Conservation (phyloP, 2,888 invertebrate species). For the Clitarchus hookeri region DNA sequence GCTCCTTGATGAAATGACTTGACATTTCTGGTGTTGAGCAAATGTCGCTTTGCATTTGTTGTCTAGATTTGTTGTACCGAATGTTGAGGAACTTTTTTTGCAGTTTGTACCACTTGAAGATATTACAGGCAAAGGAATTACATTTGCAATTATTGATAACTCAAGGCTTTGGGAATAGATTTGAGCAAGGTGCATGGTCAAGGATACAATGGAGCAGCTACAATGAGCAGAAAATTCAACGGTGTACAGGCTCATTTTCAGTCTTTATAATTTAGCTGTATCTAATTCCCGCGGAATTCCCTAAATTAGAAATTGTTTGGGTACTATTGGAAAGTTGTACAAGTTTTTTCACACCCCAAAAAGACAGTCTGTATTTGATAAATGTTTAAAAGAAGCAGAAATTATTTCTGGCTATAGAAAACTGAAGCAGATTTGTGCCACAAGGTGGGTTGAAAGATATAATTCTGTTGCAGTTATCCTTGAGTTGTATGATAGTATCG, state of each 20-base stretch:
- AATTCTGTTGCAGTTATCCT: no score
- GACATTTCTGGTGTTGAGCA: not conserved
- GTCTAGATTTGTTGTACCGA: not conserved
- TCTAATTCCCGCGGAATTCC: no score
- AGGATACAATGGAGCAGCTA: not conserved
- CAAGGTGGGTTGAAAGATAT: no score
- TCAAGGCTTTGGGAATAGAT: not conserved
- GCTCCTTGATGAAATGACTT: not conserved
- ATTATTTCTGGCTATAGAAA: no score
- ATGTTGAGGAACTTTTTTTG: not conserved
- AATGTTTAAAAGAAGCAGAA: no score
- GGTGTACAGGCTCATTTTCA: not conserved
- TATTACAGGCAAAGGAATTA: slow-evolving; percentile 16
- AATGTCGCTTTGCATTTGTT: not conserved
- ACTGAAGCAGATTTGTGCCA: no score
- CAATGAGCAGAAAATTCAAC: not conserved
- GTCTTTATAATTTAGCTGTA: no score
- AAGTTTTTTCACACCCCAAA: no score
- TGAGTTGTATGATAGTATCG: no score
- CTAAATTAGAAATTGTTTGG: no score
- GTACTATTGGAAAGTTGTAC: no score
- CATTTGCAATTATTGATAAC: not conserved
- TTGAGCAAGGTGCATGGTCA: slow-evolving; percentile 15
- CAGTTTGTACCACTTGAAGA: slow-evolving; percentile 18
- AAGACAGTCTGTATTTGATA: no score